phyloP scores from a whole-genome alignment of 2,888 invertebrate species.

The Chironomus tentans region DNA sequence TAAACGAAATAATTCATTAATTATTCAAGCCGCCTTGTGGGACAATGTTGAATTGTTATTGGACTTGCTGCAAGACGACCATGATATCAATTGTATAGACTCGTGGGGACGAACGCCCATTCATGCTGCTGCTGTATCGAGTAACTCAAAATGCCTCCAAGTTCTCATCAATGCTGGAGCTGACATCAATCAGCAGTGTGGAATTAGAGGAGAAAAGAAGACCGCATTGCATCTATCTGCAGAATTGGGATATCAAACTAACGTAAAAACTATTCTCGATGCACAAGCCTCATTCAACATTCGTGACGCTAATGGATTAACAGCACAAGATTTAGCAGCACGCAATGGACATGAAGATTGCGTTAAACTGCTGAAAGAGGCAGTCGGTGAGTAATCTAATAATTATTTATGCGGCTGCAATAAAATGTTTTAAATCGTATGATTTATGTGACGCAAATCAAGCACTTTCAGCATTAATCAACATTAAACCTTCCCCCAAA shows the following conservation, averaged over 20 bases:
- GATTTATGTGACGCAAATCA: too few relatives aligned
- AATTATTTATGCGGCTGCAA: neutral
- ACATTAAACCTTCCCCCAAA: too few relatives aligned
- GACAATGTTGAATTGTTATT: constrained; percentile 78
- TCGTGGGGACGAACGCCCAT: constrained; percentile 66
- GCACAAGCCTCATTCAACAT: constrained; percentile 56
- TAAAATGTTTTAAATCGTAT: too few relatives aligned
- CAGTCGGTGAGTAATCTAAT: constrained; percentile 46
- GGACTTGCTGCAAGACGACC: constrained; percentile 61
- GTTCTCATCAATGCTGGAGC: constrained; percentile 64
- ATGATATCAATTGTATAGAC: constrained; percentile 59
- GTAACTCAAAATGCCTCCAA: constrained; percentile 63
- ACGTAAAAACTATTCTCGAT: constrained; percentile 55
- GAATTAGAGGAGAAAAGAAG: constrained; percentile 59
- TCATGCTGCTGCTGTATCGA: constrained; percentile 74
- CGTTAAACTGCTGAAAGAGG: constrained; percentile 52
- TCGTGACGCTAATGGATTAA: constrained; percentile 58
- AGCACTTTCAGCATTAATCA: too few relatives aligned
- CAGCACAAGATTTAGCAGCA: constrained; percentile 62
- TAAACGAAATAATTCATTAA: constrained; percentile 22
- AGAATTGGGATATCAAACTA: constrained; percentile 66
- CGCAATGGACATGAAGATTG: constrained; percentile 58
- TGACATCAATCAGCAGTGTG: constrained; percentile 58
- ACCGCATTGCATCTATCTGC: constrained; percentile 74
- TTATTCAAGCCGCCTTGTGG: constrained; percentile 68